Base-by-base conservation (phyloP, 1,140 invertebrate species). In the Leptopilina clavipes region DNA sequence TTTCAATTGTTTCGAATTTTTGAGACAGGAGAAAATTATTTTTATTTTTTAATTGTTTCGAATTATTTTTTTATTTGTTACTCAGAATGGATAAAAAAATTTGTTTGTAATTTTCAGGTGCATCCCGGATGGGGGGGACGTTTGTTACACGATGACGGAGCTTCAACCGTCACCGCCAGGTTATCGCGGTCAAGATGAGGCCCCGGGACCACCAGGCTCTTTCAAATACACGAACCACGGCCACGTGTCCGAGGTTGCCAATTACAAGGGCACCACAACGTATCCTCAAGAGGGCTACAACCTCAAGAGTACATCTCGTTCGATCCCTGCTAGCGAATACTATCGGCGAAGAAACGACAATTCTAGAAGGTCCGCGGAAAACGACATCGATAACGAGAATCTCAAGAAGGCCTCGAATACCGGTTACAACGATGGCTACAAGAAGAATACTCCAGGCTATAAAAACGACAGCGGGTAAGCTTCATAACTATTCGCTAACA, bases 71-170 rank as follows among this genome's bases (percentile, higher is more conserved):
- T n/a, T n/a, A n/a, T n/a, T n/a, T n/a, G n/a, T n/a, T n/a, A n/a
- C n/a, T n/a, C n/a, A n/a, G n/a, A n/a, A n/a, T n/a, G n/a, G n/a
- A n/a, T n/a, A n/a, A 31, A 31, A 31, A 31, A 2, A 31, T 1
- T 31, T 31, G 25, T 31, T 31, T 31, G 1, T 2, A 31, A 31
- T 74, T 43, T 74, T 43, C 82, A 90, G 89, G 88, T 88, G 88
- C 86, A 87, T 88, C 83, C 86, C 89, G 87, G 85, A 90, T 90
- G 89, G 89, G 87, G 89, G 88, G 88, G 87, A 86, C 85, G 83
- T 89, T 74, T 84, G 85, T 87, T 88, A 90, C 87, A 91, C 91
- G 86, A 92, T 91, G 86, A 92, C 91, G 82, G 92, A 92, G 88
- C 84, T 92, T 82, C 89, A 91, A 79, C 87, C 88, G 86, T 89